A percentile compares a stretch with the other conserved stretches of the same genome.
These are phyloP conservation scores for Brachynemurus nebulosus DNA, from an alignment of 2,888 invertebrate species.

Conservation along the genomic window DNA sequence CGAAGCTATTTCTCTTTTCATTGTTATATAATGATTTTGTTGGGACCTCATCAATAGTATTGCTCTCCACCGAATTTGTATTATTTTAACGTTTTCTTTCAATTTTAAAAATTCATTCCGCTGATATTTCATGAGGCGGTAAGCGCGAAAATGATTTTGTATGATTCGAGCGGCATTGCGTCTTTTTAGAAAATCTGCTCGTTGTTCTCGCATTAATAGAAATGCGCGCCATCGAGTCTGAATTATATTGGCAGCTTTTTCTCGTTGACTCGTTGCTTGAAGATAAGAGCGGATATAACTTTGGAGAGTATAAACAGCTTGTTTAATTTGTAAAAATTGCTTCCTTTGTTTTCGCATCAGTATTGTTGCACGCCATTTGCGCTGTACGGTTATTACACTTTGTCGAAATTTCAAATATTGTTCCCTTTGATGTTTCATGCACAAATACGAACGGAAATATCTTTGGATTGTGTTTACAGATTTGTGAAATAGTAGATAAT, in stretches of 20 bases:
- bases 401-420: too few species aligned
- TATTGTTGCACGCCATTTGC: slow-evolving; percentile 21
- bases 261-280: slow-evolving; percentile 25
- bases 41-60: slow-evolving; percentile 21
- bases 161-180: slow-evolving; percentile 19
- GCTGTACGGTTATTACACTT: too few species aligned
- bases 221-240: slow-evolving; percentile 26
- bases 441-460: too few species aligned
- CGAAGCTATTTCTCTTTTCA: too few species aligned
- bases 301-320: slow-evolving; percentile 22
- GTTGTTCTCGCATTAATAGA: slow-evolving; percentile 18
- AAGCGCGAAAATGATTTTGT: slow-evolving; percentile 31
- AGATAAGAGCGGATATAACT: slow-evolving; percentile 27
- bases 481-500: slow-evolving; percentile 18
- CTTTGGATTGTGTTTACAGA: slow-evolving; percentile 23
- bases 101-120: slow-evolving; percentile 27
- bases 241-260: slow-evolving; percentile 20
- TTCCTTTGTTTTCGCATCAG: slow-evolving; percentile 18
- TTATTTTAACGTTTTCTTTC: slow-evolving; percentile 28
- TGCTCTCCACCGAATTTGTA: slow-evolving; percentile 33
- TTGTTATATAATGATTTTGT: too few species aligned
- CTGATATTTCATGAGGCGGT: slow-evolving; percentile 27
- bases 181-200: slow-evolving; percentile 18
- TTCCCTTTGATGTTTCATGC: too few species aligned
- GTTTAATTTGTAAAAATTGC: slow-evolving; percentile 21